phyloP scores from a whole-genome alignment of 2,888 invertebrate species.

The Mamestra brassicae region DNA sequence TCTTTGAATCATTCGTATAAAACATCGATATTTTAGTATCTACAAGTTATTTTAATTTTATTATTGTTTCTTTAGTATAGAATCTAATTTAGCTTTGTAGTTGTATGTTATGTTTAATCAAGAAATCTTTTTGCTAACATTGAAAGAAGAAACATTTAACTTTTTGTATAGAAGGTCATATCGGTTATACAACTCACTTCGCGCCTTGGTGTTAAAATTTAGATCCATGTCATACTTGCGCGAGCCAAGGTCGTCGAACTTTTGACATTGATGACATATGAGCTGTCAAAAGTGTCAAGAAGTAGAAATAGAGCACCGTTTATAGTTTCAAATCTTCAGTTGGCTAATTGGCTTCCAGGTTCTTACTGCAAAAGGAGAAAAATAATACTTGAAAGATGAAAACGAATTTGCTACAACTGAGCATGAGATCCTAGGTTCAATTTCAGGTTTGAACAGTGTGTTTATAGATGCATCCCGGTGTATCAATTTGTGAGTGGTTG shows the following conservation, averaged over 20 bases:
- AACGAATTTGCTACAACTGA: too few relatives aligned
- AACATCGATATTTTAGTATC: slow-evolving; percentile 6
- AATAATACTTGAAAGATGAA: too few relatives aligned
- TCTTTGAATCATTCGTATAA: slow-evolving; percentile 13
- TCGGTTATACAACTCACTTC: slow-evolving; percentile 3
- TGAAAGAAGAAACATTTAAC: background rate
- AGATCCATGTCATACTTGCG: slow-evolving; percentile 3
- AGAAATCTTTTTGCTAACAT: background rate
- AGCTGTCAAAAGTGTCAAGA: background rate
- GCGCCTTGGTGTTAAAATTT: background rate
- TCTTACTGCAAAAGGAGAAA: too few relatives aligned
- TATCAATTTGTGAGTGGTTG: too few relatives aligned
- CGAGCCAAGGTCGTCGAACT: slow-evolving; percentile 40
- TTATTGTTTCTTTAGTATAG: background rate
- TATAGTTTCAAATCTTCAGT: too few relatives aligned
- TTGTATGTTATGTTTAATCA: background rate
- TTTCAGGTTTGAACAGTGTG: too few relatives aligned
- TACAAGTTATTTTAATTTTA: background rate
- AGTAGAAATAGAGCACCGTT: background rate
- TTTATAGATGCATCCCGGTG: too few relatives aligned
- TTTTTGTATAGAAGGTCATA: background rate
- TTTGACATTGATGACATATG: slow-evolving; percentile 45
- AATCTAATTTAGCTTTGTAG: background rate
- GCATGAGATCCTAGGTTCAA: too few relatives aligned
- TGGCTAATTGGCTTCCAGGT: too few relatives aligned